These are phyloP conservation scores for Aegithalos caudatus DNA, from an alignment of 2,113 vertebrate species.

Conservation along the genomic window DNA sequence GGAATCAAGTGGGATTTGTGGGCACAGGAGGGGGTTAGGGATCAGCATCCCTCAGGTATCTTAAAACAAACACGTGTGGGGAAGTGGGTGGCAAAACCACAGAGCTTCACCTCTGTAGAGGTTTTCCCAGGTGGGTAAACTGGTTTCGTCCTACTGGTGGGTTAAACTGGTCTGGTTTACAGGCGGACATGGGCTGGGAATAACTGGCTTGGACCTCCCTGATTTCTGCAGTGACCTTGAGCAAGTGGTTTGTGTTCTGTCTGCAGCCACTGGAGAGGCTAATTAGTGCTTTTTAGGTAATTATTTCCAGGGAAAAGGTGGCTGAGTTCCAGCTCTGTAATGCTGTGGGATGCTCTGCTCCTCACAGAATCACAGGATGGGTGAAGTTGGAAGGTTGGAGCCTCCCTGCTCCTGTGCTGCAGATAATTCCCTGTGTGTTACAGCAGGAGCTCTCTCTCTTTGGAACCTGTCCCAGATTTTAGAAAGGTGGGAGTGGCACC, in stretches of 20 bases:
- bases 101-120: background rate
- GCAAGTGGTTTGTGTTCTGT: background rate
- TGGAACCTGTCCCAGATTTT: background rate
- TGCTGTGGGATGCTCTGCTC: background rate
- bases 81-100: background rate
- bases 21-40: fast-evolving
- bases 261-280: background rate
- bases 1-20: background rate
- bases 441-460: background rate
- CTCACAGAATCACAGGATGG: background rate
- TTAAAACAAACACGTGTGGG: background rate
- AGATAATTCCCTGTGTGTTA: background rate
- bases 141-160: fast-evolving
- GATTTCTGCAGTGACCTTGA: background rate
- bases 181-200: fast-evolving
- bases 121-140: background rate
- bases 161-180: background rate
- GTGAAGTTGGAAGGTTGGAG: background rate
- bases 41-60: background rate
- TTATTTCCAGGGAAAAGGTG: background rate
- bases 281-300: background rate
- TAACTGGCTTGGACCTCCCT: background rate
- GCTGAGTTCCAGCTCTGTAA: no score
- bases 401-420: background rate
- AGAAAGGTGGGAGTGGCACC: background rate